phyloP scores from a whole-genome alignment of 2,113 vertebrate species.

The Sylvietta virens region DNA sequence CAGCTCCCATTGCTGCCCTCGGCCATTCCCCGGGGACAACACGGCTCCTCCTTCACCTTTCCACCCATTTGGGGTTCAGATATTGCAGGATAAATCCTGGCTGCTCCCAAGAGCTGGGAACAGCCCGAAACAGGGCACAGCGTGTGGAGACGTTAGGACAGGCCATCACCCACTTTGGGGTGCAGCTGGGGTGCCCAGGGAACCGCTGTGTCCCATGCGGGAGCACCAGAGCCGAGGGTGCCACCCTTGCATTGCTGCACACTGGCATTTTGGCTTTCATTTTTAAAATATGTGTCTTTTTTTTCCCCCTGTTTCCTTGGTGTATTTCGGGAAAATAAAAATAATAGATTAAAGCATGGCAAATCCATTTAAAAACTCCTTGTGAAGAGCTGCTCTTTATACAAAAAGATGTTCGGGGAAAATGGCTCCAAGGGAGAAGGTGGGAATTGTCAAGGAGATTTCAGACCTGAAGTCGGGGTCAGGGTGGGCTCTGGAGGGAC shows the following conservation, averaged over 20 bases:
- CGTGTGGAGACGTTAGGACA: not conserved
- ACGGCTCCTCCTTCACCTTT: not conserved
- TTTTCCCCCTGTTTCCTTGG: fast-evolving
- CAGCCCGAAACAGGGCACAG: not conserved
- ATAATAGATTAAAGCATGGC: not conserved
- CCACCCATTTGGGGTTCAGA: not conserved
- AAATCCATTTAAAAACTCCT: not conserved
- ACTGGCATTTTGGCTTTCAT: not conserved
- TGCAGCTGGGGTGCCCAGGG: not conserved
- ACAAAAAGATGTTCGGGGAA: not conserved
- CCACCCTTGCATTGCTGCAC: not conserved
- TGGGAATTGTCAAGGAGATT: not conserved
- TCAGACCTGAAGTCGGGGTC: not conserved
- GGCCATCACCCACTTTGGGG: not conserved
- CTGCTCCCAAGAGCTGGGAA: not conserved
- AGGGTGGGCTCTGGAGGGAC: not conserved
- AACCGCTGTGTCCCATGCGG: fast-evolving
- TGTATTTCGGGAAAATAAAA: not conserved
- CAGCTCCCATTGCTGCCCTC: not conserved
- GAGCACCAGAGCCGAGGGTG: not conserved
- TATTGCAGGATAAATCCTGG: not conserved
- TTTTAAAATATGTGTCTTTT: fast-evolving
- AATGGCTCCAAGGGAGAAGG: not conserved
- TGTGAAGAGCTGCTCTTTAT: not conserved
- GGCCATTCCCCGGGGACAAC: not conserved